These are phyloP conservation scores for Protodeltote pygarga DNA, from an alignment of 2,888 invertebrate species.

Conservation along the genomic window DNA sequence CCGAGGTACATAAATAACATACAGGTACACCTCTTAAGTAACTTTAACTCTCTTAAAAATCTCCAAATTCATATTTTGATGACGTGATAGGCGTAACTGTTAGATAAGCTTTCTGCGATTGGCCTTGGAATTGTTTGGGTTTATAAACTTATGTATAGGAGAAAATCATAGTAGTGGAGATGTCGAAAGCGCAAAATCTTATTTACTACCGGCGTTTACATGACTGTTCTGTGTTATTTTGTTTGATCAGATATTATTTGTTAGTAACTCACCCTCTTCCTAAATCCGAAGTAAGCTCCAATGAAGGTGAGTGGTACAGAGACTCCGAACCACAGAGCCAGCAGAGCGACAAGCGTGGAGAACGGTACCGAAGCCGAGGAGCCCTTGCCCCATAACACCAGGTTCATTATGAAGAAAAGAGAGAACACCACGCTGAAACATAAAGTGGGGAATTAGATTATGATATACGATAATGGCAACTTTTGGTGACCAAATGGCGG, in stretches of 20 bases:
- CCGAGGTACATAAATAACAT: too few species aligned
- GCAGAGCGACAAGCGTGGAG: slow-evolving; percentile 96
- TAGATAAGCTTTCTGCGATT: too few species aligned
- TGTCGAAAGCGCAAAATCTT: too few species aligned
- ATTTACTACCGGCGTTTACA: too few species aligned
- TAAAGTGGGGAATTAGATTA: slow-evolving; percentile 24
- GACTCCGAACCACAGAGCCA: slow-evolving; percentile 99
- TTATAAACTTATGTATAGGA: too few species aligned
- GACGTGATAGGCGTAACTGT: too few species aligned
- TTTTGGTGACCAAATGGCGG: background rate
- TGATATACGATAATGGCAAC: background rate
- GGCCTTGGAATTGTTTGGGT: too few species aligned
- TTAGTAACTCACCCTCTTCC: slow-evolving; percentile 92
- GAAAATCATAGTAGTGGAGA: too few species aligned
- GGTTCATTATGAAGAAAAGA: slow-evolving; percentile 98
- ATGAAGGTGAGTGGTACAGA: slow-evolving; percentile 99
- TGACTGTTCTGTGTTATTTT: too few species aligned
- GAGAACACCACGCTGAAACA: slow-evolving; percentile 95
- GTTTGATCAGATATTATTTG: too few species aligned
- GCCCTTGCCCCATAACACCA: slow-evolving; percentile 97
- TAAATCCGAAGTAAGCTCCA: slow-evolving; percentile 99
- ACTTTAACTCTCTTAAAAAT: background rate
- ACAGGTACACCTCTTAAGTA: too few species aligned
- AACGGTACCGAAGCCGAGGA: slow-evolving; percentile 99
- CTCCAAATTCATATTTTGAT: too few species aligned